These are phyloP conservation scores for Leptobrachium ailaonicum DNA, from an alignment of 2,113 vertebrate species.

Conservation along the genomic window DNA sequence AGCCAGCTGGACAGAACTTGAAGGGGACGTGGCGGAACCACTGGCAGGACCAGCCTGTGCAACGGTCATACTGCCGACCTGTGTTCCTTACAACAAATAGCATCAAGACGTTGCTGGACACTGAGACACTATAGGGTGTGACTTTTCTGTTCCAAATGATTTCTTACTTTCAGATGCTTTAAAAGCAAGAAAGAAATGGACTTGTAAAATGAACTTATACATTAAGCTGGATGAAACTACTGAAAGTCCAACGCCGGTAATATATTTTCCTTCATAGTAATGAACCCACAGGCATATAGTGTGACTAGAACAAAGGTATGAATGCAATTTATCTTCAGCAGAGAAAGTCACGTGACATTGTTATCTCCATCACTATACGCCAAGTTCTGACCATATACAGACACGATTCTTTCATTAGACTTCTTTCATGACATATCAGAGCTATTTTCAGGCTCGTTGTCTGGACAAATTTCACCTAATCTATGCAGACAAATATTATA, in stretches of 20 bases:
- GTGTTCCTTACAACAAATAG: slow-evolving; percentile 96
- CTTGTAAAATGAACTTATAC: slow-evolving; percentile 20
- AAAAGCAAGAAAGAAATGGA: slow-evolving; percentile 51
- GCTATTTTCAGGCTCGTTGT: neutral
- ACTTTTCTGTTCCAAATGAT: slow-evolving; percentile 45
- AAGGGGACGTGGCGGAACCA: slow-evolving; percentile 96
- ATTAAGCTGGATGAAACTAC: slow-evolving; percentile 11
- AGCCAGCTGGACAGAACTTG: slow-evolving; percentile 93
- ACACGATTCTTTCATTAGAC: neutral
- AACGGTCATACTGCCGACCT: slow-evolving; percentile 90
- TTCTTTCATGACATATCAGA: neutral
- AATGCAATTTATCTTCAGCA: neutral
- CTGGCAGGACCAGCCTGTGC: slow-evolving; percentile 93
- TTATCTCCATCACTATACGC: neutral
- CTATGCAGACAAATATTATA: neutral
- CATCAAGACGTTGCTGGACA: slow-evolving; percentile 42
- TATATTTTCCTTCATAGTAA: neutral
- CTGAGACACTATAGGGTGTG: slow-evolving; percentile 52
- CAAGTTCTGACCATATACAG: neutral
- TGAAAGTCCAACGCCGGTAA: slow-evolving; percentile 1
- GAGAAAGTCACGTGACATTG: neutral
- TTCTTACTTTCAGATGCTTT: slow-evolving; percentile 61
- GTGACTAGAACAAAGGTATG: neutral
- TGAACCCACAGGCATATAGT: neutral
- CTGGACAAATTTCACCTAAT: neutral